Evolutionary conservation across 92 coral and sea anemone species (phyloP).

Genomic region (Parazoanthus darwini): DNA sequence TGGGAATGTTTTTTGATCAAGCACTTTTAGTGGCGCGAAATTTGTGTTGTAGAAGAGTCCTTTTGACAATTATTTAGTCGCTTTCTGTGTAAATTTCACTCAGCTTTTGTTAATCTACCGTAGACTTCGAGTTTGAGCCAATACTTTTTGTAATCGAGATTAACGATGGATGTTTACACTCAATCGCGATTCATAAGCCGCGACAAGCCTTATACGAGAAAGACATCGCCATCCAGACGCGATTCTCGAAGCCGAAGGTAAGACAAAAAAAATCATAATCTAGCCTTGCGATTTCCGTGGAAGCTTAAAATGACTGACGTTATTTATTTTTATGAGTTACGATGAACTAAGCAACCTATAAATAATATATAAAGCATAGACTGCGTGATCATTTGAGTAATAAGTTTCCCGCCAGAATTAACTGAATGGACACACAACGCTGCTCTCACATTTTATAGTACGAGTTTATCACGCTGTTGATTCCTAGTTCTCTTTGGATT

Average conservation of each 20-base stretch:
- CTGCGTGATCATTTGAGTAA: not conserved
- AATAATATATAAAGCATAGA: not conserved
- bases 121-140: not conserved
- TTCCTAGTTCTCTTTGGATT: not conserved
- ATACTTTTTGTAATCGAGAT: not conserved
- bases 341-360: not conserved
- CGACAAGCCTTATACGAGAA: conserved; percentile 40
- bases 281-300: not conserved
- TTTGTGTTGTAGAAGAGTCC: conserved; percentile 14
- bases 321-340: not conserved
- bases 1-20: not conserved
- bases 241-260: conserved; percentile 39
- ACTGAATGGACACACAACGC: not conserved
- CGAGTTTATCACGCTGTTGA: not conserved
- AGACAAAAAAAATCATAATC: not conserved
- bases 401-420: conserved; percentile 7
- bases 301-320: not conserved
- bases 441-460: too few relatives aligned
- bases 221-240: conserved; percentile 36
- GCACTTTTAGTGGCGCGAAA: conserved; percentile 36
- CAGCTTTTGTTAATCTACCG: not conserved
- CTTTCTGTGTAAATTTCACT: not conserved
- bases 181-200: conserved; percentile 34
- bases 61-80: not conserved
- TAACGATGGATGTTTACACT: conserved; percentile 22